Conservation (phyloP, 2,797 vertebrate genomes). For the Nyctibius grandis region DNA sequence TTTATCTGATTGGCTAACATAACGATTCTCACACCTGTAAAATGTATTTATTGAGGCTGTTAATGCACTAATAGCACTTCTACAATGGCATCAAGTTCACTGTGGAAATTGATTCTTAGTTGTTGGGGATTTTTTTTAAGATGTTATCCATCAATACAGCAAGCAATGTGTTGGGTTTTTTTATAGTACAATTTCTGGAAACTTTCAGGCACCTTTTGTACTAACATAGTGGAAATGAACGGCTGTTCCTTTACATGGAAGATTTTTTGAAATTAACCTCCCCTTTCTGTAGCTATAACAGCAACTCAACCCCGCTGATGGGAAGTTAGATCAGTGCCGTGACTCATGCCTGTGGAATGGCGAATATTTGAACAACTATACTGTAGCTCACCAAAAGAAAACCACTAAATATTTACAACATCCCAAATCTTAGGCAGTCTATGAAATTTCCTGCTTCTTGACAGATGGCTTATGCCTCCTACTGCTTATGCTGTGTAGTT, state of each 20-base stretch:
- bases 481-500: conserved; percentile 2
- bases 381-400: neutral
- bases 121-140: neutral
- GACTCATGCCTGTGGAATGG: neutral
- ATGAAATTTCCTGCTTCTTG: neutral
- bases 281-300: neutral
- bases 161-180: neutral
- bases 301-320: neutral
- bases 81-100: neutral
- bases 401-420: neutral
- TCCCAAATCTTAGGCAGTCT: neutral
- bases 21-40: neutral
- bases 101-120: neutral
- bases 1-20: neutral
- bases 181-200: neutral
- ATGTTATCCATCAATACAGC: neutral
- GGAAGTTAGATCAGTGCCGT: neutral
- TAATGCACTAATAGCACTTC: neutral
- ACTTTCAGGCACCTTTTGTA: neutral
- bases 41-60: neutral
- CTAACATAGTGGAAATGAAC: neutral
- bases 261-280: neutral
- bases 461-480: conserved; percentile 49
- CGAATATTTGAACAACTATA: neutral
- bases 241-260: neutral